phyloP scores from a whole-genome alignment of 2,113 vertebrate genomes.

The Mugil cephalus region DNA sequence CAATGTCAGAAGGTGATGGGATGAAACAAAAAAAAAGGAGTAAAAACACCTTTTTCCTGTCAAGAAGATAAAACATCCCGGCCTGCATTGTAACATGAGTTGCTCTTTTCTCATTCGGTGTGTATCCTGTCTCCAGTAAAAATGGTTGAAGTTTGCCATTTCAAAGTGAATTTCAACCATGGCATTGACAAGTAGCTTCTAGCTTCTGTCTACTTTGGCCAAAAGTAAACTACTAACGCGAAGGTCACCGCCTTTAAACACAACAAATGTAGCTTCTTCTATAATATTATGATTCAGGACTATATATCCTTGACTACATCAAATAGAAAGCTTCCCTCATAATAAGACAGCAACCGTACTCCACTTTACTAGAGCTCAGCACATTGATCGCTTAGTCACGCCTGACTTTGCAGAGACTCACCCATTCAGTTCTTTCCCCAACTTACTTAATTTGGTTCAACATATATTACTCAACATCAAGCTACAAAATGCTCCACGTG shows the following conservation, averaged over 20 bases:
- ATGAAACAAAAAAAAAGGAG: conserved; percentile 18
- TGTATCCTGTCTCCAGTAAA: background rate
- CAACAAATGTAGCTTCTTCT: background rate
- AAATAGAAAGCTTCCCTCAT: background rate
- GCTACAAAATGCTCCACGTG: background rate
- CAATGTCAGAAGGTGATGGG: conserved; percentile 21
- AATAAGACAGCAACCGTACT: conserved; percentile 9
- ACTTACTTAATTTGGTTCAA: conserved; percentile 6
- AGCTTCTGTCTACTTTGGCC: background rate
- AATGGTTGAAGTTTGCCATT: background rate
- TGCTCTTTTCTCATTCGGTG: background rate
- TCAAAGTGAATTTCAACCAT: conserved; percentile 17
- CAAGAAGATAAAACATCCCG: conserved; percentile 32
- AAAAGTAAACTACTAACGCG: background rate
- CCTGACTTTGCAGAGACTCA: conserved; percentile 23
- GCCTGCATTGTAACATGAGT: background rate
- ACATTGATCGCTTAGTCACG: conserved; percentile 24
- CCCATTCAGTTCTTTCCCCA: background rate
- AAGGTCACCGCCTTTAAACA: background rate
- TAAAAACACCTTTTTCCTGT: background rate
- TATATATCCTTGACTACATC: no score
- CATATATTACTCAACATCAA: background rate
- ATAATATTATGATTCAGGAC: background rate
- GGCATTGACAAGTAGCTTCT: background rate
- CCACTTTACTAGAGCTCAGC: conserved; percentile 10